Evolutionary conservation across 2,797 vertebrate species (phyloP).

Genomic region (Vireo griseus): DNA sequence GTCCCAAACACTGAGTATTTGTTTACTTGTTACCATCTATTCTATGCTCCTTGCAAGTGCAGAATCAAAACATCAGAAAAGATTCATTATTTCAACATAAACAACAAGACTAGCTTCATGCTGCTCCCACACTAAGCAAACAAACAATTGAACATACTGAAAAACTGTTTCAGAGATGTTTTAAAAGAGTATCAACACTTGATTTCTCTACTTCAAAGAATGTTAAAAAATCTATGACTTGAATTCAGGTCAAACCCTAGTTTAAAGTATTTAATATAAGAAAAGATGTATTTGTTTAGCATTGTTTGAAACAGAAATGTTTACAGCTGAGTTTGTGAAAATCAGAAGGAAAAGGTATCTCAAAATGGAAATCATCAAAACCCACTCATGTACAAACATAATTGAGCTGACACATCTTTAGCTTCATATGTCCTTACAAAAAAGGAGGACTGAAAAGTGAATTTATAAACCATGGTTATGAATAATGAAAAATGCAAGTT

Average conservation of each 20-base stretch:
- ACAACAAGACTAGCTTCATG: background rate
- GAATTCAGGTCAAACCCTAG: background rate
- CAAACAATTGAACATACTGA: background rate
- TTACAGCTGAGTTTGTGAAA: background rate
- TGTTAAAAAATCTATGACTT: background rate
- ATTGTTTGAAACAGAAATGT: background rate
- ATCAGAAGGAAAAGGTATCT: background rate
- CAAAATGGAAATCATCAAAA: background rate
- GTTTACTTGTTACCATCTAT: background rate
- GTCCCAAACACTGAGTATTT: background rate
- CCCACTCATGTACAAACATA: fast-evolving
- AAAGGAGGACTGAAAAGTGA: background rate
- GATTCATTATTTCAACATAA: background rate
- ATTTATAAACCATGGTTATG: background rate
- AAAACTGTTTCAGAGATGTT: background rate
- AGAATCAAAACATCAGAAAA: background rate
- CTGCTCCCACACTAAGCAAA: background rate
- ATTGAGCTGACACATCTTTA: background rate
- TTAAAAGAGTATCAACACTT: background rate
- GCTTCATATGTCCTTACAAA: background rate
- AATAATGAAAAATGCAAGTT: background rate
- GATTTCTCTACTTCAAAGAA: background rate
- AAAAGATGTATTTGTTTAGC: background rate
- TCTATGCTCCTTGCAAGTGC: background rate
- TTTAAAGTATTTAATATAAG: background rate